Base-by-base conservation (phyloP, 1,140 invertebrate genomes). In the Teleopsis dalmanni region DNA sequence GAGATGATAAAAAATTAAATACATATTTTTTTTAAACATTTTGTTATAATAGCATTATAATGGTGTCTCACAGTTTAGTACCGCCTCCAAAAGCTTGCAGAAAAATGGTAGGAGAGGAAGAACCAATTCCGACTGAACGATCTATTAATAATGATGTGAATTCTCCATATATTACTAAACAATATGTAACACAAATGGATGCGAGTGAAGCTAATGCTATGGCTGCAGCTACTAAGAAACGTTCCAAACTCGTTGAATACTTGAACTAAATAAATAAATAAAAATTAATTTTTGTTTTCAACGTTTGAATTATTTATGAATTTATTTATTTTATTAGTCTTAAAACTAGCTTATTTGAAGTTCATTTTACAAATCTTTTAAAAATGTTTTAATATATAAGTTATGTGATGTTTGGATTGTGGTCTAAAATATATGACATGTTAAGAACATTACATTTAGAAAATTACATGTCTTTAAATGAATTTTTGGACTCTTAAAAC, bases 101-200 rank as follows among this genome's bases (percentile, higher is more conserved):
- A 8, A 81, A 72, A 16, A 75, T 51, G 0, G 79, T 78, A 2
- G 72, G 65, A 1, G 75, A 75, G 10, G 78, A 81, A 0, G 75
- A 76, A 4, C 75, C 74, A 45, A 72, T 73, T 49, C 72, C 72
- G 11, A 60, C 54, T 2, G 77, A 77, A 14, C 81, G 73, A 72
- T 82, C 80, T 27, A 83, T 76, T 23, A 84, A 61, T n/a, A 83
- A 57, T 1, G 80, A 75, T 16, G 81, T 81, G 61, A 82, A 83
- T 62, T 84, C 81, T 47, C 81, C 81, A 61, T 84, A 84, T 40
- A 81, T 72, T 47, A 84, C 76, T 21, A 78, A 76, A 2, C 77
- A 76, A 44, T 82, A 63, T 10, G 82, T 81, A 52, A 82, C 76
- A 48, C 78, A 76, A 0, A 54, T 10, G 3, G 65, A 54, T 3